Evolutionary conservation across 2,888 invertebrate genomes (phyloP), one percentile per base, ranked within the genome.

Genomic region (Eledona agricola): DNA sequence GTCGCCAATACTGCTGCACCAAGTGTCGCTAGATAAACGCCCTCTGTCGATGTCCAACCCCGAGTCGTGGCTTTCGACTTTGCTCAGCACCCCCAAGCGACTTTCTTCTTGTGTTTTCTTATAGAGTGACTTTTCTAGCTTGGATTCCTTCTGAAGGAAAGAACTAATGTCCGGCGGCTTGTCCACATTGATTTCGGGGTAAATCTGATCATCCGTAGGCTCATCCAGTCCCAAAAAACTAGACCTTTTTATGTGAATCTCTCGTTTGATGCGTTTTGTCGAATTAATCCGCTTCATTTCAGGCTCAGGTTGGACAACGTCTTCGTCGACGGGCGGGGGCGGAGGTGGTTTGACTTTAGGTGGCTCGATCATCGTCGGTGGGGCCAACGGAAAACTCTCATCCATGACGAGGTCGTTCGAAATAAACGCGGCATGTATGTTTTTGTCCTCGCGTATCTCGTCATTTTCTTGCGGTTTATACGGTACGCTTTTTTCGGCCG

Each of bases 191-290:
- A 89, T 74, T 70, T 88, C 87, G 26, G 83, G 82, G 69, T 87
- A 87, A 34, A 84, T 77, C 60, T 88, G 87, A 67, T 88, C 85
- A 62, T 86, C 84, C 7, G 79, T 80, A 65, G 85, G 81, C 38
- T 88, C 89, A 66, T 92, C 90, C 68, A 93, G 86, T 31, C 93
- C 93, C 25, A 93, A 80, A 73, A 93, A 93, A 72, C 90, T 91
- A 19, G 90, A 88, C 31, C 93, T 84, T 68, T 93, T 89, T 69
- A 88, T 88, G 4, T 90, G 82, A 38, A 93, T 81, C 71, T 93
- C 93, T 69, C 92, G 90, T 67, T 90, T 91, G 66, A 93, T 90
- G 62, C 91, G 83, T 58, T 90, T 89, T 1, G 92, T 90, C 6
- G 91, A 91, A 67, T 89, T 90, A 46, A 89, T 81, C 61, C 90